phyloP scores from a whole-genome alignment of 2,113 vertebrate genomes.

The Microtus ochrogaster region DNA sequence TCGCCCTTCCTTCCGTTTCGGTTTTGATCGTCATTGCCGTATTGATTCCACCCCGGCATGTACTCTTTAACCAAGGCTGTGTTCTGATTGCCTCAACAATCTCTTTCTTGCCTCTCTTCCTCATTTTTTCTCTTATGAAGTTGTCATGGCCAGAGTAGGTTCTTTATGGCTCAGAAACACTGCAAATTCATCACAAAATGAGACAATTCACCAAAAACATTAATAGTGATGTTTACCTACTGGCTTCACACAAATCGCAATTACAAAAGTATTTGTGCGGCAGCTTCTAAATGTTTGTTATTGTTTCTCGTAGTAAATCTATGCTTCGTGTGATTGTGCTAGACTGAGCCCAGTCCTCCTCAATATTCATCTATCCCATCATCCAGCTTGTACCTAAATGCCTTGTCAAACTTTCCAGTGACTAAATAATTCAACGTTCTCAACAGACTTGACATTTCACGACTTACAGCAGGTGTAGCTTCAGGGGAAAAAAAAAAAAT shows the following conservation, averaged over 20 bases:
- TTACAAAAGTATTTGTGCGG: conserved; percentile 11
- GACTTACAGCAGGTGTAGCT: conserved; percentile 61
- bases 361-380: conserved; percentile 69
- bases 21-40: conserved; percentile 39
- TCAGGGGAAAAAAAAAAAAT: conserved; percentile 43
- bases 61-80: conserved; percentile 47
- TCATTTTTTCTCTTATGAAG: conserved; percentile 51
- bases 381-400: conserved; percentile 61
- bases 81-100: background rate
- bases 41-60: background rate
- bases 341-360: conserved; percentile 58
- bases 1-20: background rate
- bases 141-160: conserved; percentile 29
- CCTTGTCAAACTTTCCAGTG: conserved; percentile 68
- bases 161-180: conserved; percentile 49
- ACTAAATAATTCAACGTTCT: conserved; percentile 74
- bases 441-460: conserved; percentile 71
- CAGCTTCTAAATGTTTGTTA: conserved; percentile 49
- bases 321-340: conserved; percentile 49
- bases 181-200: conserved; percentile 30
- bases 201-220: conserved; percentile 56
- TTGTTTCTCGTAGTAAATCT: conserved; percentile 71
- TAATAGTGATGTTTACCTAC: conserved; percentile 8
- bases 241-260: conserved; percentile 53
- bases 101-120: conserved; percentile 11